Evolutionary conservation across 2,113 vertebrate genomes (phyloP).

Genomic region (Esox niger): DNA sequence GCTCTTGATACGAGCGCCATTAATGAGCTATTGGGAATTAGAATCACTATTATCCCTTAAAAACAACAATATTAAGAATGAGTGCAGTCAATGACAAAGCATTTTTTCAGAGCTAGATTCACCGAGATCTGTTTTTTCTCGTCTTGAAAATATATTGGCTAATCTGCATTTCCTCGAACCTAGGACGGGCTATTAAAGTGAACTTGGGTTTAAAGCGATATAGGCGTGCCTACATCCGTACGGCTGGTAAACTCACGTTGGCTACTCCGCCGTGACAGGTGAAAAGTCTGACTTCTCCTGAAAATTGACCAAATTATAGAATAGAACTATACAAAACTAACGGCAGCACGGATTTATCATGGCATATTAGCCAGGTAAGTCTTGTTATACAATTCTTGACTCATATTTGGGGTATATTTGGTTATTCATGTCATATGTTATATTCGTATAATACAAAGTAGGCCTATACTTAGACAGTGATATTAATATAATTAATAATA

Average conservation of each 20-base stretch:
- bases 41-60: constrained; percentile 34
- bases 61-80: constrained; percentile 49
- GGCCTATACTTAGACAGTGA: neutral
- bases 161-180: constrained; percentile 34
- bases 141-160: constrained; percentile 53
- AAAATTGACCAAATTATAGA: neutral
- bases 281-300: neutral
- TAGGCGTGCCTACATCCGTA: too few species aligned
- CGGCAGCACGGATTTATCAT: too few species aligned
- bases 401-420: neutral
- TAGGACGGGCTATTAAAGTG: constrained; percentile 51
- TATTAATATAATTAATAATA: neutral
- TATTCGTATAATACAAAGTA: too few species aligned
- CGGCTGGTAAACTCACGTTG: neutral
- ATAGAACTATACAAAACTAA: neutral
- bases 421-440: neutral
- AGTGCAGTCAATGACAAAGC: constrained; percentile 45
- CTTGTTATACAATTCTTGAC: neutral
- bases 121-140: constrained; percentile 46
- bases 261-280: neutral
- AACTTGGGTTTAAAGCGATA: constrained; percentile 1
- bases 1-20: constrained; percentile 38
- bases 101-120: constrained; percentile 53
- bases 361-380: neutral
- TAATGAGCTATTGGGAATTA: constrained; percentile 37